Percentiles rank a stretch among this genome's conserved stretches.
phyloP scores from a whole-genome alignment of 1,140 invertebrate species.

The Batillaria attramentaria region DNA sequence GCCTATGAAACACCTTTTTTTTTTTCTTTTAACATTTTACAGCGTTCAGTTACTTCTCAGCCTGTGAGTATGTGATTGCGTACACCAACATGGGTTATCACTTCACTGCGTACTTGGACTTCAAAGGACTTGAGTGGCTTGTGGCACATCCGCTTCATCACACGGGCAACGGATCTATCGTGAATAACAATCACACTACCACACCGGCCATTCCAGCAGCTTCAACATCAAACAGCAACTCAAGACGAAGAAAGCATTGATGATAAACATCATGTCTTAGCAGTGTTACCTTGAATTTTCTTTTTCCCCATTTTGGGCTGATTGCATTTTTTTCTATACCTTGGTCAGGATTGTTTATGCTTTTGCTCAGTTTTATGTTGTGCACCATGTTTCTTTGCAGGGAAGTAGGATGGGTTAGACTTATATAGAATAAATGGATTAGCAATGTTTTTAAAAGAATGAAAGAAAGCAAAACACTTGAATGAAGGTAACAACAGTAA shows the following conservation, averaged over 20 bases:
- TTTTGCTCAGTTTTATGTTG: too few relatives aligned
- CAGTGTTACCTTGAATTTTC: not conserved
- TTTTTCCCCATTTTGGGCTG: too few relatives aligned
- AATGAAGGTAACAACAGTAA: too few relatives aligned
- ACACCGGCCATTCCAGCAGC: too few relatives aligned
- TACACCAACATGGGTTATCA: constrained; percentile 93
- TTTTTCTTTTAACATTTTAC: constrained; percentile 67
- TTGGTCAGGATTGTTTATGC: not conserved
- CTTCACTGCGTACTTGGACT: constrained; percentile 87
- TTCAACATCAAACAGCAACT: too few relatives aligned
- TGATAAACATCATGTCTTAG: not conserved
- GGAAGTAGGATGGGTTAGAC: too few relatives aligned
- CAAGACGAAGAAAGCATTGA: too few relatives aligned
- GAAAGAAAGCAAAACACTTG: too few relatives aligned
- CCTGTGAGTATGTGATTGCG: constrained; percentile 92
- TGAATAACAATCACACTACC: constrained; percentile 33
- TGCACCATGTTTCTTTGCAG: too few relatives aligned
- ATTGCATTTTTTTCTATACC: not conserved
- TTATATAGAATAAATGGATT: too few relatives aligned
- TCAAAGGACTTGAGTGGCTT: constrained; percentile 67
- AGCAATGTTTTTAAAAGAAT: too few relatives aligned
- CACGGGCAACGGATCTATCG: constrained; percentile 25
- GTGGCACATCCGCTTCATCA: not conserved
- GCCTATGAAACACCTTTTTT: not conserved
- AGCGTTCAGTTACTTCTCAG: constrained; percentile 95